Percentiles rank a stretch among this genome's conserved stretches.
phyloP scores from a whole-genome alignment of 2,888 invertebrate species.

The Emmelina monodactyla region DNA sequence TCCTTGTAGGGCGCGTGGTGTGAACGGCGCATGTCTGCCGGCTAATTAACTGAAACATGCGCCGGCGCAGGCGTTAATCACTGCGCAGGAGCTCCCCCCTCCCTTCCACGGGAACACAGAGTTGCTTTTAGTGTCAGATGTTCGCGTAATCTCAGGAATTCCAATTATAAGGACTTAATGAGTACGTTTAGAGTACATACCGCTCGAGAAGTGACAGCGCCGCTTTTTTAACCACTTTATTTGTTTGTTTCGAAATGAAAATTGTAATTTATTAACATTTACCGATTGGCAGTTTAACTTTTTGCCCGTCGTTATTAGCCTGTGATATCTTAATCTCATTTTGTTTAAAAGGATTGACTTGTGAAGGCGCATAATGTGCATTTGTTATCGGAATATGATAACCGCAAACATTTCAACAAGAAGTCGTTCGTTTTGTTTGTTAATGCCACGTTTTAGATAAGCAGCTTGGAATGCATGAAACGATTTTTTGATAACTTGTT shows the following conservation, averaged over 20 bases:
- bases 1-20: slow-evolving; percentile 51
- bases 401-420: too few relatives aligned
- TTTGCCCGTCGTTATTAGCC: too few relatives aligned
- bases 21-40: slow-evolving; percentile 25
- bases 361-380: too few relatives aligned
- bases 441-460: too few relatives aligned
- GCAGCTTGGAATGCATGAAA: too few relatives aligned
- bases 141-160: slow-evolving; percentile 53
- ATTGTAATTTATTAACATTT: slow-evolving; percentile 16
- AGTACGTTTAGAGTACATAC: slow-evolving; percentile 18
- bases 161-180: slow-evolving; percentile 38
- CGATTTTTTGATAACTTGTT: too few relatives aligned
- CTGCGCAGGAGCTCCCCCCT: slow-evolving; percentile 28
- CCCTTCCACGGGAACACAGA: slow-evolving; percentile 35
- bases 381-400: too few relatives aligned
- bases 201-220: neutral
- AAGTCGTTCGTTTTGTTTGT: too few relatives aligned
- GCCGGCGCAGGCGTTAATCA: slow-evolving; percentile 49
- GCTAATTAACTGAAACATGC: slow-evolving; percentile 60
- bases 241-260: slow-evolving; percentile 30
- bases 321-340: too few relatives aligned
- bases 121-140: slow-evolving; percentile 56
- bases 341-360: too few relatives aligned
- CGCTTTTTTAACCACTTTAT: slow-evolving; percentile 27
- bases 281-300: too few relatives aligned